These are phyloP conservation scores for Camelus bactrianus DNA, from an alignment of 2,113 vertebrate species.

Conservation along the genomic window DNA sequence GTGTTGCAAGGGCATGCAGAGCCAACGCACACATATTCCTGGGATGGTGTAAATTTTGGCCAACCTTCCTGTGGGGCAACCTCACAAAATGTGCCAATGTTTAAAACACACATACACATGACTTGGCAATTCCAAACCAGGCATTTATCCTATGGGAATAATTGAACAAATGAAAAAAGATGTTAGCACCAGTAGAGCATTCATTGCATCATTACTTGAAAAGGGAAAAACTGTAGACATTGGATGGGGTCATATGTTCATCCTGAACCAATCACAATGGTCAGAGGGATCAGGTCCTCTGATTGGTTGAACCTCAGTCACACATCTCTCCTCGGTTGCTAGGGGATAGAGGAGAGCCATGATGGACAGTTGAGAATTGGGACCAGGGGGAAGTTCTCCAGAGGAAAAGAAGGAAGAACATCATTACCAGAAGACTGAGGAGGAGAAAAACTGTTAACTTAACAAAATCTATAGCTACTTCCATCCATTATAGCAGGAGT, in stretches of 20 bases:
- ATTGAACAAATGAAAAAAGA: conserved; percentile 4
- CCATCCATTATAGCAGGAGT: background rate
- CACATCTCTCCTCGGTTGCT: background rate
- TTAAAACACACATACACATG: background rate
- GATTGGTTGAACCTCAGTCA: background rate
- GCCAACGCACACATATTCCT: background rate
- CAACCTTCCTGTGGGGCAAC: background rate
- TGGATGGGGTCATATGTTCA: background rate
- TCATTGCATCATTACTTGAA: background rate
- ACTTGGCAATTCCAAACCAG: background rate
- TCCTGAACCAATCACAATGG: background rate
- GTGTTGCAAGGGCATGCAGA: background rate
- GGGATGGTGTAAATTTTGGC: background rate
- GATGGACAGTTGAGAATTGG: background rate
- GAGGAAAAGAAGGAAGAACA: background rate
- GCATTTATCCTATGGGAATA: background rate
- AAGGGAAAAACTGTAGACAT: background rate
- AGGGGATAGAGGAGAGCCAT: background rate
- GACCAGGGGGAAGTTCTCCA: background rate
- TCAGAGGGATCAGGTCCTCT: background rate
- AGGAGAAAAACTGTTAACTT: background rate
- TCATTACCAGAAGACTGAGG: background rate
- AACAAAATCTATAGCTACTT: background rate
- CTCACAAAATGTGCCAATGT: background rate
- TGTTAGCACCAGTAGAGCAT: background rate